Conservation (phyloP, 2,113 vertebrate genomes). For the Macaca mulatta region DNA sequence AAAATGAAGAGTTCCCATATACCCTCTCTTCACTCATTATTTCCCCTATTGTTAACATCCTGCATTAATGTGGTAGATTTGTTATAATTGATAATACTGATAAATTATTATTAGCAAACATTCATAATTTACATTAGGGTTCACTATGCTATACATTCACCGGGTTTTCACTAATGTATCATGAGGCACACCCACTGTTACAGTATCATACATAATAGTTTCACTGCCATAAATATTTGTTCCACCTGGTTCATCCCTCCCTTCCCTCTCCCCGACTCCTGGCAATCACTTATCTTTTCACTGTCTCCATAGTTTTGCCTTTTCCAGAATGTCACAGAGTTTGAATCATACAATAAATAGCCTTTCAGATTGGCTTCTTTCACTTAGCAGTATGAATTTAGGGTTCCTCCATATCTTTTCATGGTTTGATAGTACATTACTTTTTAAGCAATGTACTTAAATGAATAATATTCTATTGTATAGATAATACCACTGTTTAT, state of each 20-base stretch:
- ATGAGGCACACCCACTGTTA: neutral
- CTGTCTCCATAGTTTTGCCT: neutral
- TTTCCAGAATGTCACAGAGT: neutral
- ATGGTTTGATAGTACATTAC: neutral
- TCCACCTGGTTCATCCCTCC: neutral
- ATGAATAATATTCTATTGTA: neutral
- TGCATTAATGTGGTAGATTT: neutral
- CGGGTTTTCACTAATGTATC: neutral
- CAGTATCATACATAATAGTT: neutral
- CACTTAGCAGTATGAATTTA: neutral
- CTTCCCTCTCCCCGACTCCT: neutral
- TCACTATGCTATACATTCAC: neutral
- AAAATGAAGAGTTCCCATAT: neutral
- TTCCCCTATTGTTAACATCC: neutral
- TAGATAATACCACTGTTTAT: neutral
- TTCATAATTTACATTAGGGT: neutral
- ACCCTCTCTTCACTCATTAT: neutral
- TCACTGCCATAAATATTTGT: neutral
- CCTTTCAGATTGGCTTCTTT: neutral
- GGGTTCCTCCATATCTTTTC: neutral
- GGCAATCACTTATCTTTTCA: neutral
- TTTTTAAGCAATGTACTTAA: neutral
- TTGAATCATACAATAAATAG: neutral
- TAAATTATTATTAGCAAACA: neutral
- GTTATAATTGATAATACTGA: neutral